phyloP scores from a whole-genome alignment of 2,888 invertebrate species.

The Iselma pallidipennis region DNA sequence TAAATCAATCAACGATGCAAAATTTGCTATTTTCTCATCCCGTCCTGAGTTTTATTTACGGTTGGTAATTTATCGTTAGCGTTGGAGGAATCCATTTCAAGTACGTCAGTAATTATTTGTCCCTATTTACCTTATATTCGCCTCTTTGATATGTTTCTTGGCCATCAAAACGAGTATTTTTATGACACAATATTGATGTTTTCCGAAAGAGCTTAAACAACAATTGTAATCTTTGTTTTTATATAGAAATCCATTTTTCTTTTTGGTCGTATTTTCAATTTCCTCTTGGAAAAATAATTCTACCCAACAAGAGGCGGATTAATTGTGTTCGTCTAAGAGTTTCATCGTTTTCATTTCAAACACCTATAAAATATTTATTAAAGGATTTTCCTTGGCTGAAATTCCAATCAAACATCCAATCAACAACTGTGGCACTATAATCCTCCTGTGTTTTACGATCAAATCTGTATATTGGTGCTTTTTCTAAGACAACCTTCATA shows the following conservation, averaged over 20 bases:
- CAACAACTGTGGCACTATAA: background rate
- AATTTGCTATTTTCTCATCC: slow-evolving; percentile 1
- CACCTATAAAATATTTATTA: background rate
- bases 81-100: background rate
- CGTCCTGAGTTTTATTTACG: slow-evolving; percentile 5
- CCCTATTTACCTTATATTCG: background rate
- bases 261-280: too few relatives aligned
- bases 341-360: background rate
- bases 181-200: background rate
- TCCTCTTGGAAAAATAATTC: too few relatives aligned
- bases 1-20: slow-evolving; percentile 10
- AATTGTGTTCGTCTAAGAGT: background rate
- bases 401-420: background rate
- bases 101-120: background rate
- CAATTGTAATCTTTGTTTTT: too few relatives aligned
- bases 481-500: background rate
- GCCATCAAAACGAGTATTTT: too few relatives aligned
- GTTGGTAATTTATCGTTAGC: slow-evolving; percentile 4
- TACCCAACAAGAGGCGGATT: background rate
- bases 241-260: too few relatives aligned
- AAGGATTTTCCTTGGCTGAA: background rate
- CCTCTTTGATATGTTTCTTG: too few relatives aligned
- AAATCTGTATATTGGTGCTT: background rate
- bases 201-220: too few relatives aligned
- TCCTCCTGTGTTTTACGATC: background rate